phyloP scores from a whole-genome alignment of 2,888 invertebrate genomes.

The Pammene aurita region DNA sequence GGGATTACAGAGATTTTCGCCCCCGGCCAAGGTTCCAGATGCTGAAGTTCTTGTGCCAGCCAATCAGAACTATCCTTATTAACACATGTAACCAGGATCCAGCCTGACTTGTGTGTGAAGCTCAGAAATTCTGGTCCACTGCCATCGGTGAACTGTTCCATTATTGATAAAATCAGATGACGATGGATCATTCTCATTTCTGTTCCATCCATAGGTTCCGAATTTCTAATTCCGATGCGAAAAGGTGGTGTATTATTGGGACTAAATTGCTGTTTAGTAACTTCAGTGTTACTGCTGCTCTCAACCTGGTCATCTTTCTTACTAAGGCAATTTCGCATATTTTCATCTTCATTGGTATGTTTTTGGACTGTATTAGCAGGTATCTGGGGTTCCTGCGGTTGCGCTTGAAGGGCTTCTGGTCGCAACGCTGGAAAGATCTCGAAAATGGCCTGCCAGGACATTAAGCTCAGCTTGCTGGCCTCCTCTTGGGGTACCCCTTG shows the following conservation, averaged over 20 bases:
- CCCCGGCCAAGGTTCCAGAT: slow-evolving; percentile 2
- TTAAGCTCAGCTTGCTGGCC: background rate
- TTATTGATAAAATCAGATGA: background rate
- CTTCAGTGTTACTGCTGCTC: background rate
- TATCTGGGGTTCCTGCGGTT: background rate
- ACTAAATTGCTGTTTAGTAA: background rate
- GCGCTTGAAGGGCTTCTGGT: background rate
- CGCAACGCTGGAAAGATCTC: background rate
- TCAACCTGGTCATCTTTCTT: background rate
- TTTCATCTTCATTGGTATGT: background rate
- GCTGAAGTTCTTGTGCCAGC: background rate
- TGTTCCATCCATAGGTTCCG: background rate
- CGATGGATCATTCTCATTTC: slow-evolving; percentile 8
- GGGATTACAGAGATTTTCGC: background rate
- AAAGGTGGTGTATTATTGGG: background rate
- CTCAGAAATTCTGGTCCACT: background rate
- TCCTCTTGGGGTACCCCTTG: background rate
- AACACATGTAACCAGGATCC: slow-evolving; percentile 7
- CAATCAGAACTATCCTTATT: slow-evolving; percentile 6
- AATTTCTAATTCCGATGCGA: slow-evolving; percentile 1
- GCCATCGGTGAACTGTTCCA: background rate
- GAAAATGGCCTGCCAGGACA: background rate
- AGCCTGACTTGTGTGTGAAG: background rate
- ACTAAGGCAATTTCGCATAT: background rate
- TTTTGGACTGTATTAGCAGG: background rate